Evolutionary conservation across 2,113 vertebrate genomes (phyloP), one percentile per base, ranked within the genome.

Genomic region (Zosterops japonicus): DNA sequence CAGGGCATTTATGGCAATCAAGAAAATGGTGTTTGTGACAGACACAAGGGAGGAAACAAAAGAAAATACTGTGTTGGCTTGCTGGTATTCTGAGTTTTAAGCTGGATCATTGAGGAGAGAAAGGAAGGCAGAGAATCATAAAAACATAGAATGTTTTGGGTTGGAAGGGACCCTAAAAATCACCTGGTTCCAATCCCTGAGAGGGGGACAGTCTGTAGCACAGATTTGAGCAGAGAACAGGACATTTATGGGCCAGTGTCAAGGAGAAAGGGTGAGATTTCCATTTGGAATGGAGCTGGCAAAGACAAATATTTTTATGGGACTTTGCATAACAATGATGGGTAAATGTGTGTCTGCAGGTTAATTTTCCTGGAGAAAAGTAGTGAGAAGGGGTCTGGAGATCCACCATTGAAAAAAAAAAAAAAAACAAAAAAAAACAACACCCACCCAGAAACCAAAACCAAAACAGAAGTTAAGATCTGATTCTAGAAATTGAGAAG

Each of bases 1-100:
- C 35, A 47, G 29, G 5, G 21, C 1, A 1, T 35, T 5, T 31
- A 1, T n/a, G 41, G 27, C 6, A 20, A 17, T 9, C 2, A 3
- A 46, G 55, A 60, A 92, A 87, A 39, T 24, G 2, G 2, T 59
- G 33, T 85, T 93, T 85, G 39, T 6, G 22, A n/a, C 5, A 36
- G 60, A 22, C 3, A 5, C 3, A 9, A 86, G 35, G 29, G 72
- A 86, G 12, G 28, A 81, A 5, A 24, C 13, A 35, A 20, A 3
- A 39, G 31, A 42, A 89, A 67, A 67, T 0, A 3, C 9, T 15
- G 2, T n/a, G 19, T 22, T 75, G n/a, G 8, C 24, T 69, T 63
- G 11, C 12, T 76, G 65, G 28, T 24, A 2, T 41, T 70, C 42
- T 23, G 33, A 28, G 20, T 33, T 83, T 86, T 49, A 35, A 55